phyloP scores from a whole-genome alignment of 2,888 invertebrate genomes.

The Nomada ferruginata region DNA sequence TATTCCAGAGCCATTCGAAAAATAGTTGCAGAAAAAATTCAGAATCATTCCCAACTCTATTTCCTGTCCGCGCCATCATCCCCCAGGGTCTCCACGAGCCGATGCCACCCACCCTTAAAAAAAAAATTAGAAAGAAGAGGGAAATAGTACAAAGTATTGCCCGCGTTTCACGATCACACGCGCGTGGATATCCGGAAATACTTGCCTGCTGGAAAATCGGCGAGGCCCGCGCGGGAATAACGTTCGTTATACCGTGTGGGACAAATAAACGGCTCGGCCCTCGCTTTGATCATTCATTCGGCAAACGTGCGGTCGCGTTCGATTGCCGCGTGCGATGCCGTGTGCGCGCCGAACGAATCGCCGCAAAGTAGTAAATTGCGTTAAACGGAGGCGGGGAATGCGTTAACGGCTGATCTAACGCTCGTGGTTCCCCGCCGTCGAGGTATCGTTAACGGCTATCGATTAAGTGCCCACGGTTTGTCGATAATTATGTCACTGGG shows the following conservation, averaged over 20 bases:
- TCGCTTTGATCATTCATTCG: slow-evolving; percentile 71
- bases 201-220: slow-evolving; percentile 22
- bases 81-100: neutral
- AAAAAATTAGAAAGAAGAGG: neutral
- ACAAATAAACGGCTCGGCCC: slow-evolving; percentile 62
- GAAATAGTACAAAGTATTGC: neutral
- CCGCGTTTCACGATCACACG: neutral
- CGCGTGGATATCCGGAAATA: slow-evolving; percentile 24
- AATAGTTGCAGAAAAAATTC: neutral
- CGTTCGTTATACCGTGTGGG: slow-evolving; percentile 56
- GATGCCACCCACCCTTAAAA: neutral
- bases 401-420: slow-evolving; percentile 63
- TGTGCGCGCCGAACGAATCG: slow-evolving; percentile 50
- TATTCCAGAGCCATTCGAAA: neutral
- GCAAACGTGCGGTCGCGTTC: slow-evolving; percentile 53
- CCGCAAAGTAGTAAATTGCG: slow-evolving; percentile 72
- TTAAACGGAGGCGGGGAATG: slow-evolving; percentile 71
- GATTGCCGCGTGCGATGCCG: slow-evolving; percentile 43
- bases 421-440: slow-evolving; percentile 18
- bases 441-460: slow-evolving; percentile 35
- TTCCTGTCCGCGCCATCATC: neutral
- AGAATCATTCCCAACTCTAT: slow-evolving; percentile 2
- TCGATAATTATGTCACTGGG: slow-evolving; percentile 31
- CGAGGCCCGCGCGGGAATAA: slow-evolving; percentile 41
- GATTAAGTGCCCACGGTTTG: slow-evolving; percentile 18